Evolutionary conservation across 2,888 invertebrate genomes (phyloP), one percentile per base, ranked within the genome.

Genomic region (Quadroppia sp.): DNA sequence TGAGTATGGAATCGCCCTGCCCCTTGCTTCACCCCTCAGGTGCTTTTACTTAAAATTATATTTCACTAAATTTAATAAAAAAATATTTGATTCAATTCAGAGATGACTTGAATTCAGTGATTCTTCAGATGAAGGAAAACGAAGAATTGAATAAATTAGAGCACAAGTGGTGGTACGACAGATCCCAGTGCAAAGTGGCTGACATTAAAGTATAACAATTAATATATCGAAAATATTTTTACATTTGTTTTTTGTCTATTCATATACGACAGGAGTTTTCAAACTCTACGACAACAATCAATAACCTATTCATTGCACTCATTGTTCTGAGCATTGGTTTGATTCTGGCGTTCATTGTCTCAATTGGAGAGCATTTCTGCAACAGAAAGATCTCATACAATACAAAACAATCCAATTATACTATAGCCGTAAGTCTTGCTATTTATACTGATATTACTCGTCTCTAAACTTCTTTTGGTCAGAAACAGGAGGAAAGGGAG

Each of bases 131-230:
- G 64, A 82, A 82, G 56, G 84, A 84, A 76, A 79, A 80, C 20
- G 83, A 83, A 59, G 80, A 81, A 32, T 80, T 85, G 67, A 82
- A 82, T 75, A 80, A 81, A 80, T 79, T 85, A 75, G 81, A 85
- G 77, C 82, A 82, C 75, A 84, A 83, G 78, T 85, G 85, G 85
- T 85, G 85, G 85, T 83, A 83, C 77, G 84, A 84, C 48, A 82
- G 83, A 74, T 45, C 45, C 11, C 45, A 69, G 45, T 69, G 69
- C 17, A 42, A 45, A 17, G 13, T 42, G 2, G 13, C 13, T n/a
- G 69, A 69, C 28, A 45, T 45, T 15, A 69, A 69, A 25, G 69
- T 42, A 69, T 36, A 36, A 36, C 9, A 36, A 36, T 36, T 36
- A 36, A 36, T 36, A 7, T 4, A 36, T 7, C 9, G 36, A 36